Percentiles rank a stretch among this genome's conserved stretches.
These are phyloP conservation scores for Galerucella calmariensis DNA, from an alignment of 2,888 invertebrate species.

Conservation along the genomic window DNA sequence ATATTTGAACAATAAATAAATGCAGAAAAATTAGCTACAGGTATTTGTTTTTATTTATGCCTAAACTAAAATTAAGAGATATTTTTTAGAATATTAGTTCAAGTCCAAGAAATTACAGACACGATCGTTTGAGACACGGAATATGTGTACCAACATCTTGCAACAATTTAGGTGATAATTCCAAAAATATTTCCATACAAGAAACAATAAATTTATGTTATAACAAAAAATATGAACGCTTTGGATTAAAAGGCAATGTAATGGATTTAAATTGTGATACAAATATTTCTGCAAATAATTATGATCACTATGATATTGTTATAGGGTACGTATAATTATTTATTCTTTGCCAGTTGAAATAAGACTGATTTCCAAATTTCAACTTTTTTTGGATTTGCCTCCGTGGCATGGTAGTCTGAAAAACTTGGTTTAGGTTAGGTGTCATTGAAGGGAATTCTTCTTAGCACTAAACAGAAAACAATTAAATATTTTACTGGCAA, in stretches of 20 bases:
- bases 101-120: constrained; percentile 53
- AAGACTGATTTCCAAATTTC: too few relatives aligned
- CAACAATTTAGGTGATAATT: constrained; percentile 26
- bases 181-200: constrained; percentile 8
- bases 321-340: constrained; percentile 42
- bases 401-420: too few relatives aligned
- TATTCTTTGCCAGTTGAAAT: constrained; percentile 5
- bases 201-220: constrained; percentile 48
- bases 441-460: too few relatives aligned
- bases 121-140: constrained; percentile 55
- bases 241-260: constrained; percentile 50
- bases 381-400: too few relatives aligned
- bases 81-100: constrained; percentile 52
- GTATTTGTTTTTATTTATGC: too few relatives aligned
- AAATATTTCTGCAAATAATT: constrained; percentile 30
- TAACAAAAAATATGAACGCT: constrained; percentile 46
- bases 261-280: constrained; percentile 49
- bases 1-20: neutral
- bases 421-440: too few relatives aligned
- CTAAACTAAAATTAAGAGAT: neutral
- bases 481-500: too few relatives aligned
- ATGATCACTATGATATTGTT: constrained; percentile 45
- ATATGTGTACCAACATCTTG: constrained; percentile 54
- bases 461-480: too few relatives aligned
- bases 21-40: too few relatives aligned